Conservation (phyloP, 2,888 invertebrate genomes). For the Pogonocherus hispidulus region DNA sequence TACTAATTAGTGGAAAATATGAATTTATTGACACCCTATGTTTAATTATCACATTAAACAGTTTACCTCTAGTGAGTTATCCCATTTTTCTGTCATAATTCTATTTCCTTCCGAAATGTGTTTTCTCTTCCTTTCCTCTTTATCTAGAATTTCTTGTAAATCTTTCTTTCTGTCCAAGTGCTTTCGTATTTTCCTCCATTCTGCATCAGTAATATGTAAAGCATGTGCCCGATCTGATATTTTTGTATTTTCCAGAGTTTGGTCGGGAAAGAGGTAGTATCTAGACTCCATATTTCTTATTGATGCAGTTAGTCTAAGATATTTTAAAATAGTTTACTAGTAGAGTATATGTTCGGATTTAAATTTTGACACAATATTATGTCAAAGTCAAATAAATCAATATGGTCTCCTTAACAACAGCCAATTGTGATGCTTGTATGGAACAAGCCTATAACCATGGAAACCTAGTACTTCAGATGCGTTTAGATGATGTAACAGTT, state of each 20-base stretch:
- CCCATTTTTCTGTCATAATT: slow-evolving; percentile 68
- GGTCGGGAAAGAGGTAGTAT: slow-evolving; percentile 62
- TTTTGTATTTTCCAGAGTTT: slow-evolving; percentile 60
- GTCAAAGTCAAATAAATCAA: slow-evolving; percentile 17
- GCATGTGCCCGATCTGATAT: slow-evolving; percentile 62
- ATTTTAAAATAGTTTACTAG: too few species aligned
- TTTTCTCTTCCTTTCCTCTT: slow-evolving; percentile 64
- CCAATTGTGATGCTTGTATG: not conserved
- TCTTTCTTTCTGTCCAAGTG: slow-evolving; percentile 61
- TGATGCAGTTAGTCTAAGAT: too few species aligned
- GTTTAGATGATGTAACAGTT: too few species aligned
- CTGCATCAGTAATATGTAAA: slow-evolving; percentile 59
- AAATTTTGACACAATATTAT: slow-evolving; percentile 9
- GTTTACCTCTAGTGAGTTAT: slow-evolving; percentile 66
- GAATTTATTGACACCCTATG: too few species aligned
- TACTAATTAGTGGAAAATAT: too few species aligned
- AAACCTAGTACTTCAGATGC: too few species aligned
- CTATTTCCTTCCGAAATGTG: slow-evolving; percentile 67
- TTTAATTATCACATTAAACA: too few species aligned
- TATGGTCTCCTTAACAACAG: slow-evolving; percentile 1
- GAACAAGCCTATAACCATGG: too few species aligned
- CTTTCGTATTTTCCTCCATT: slow-evolving; percentile 61
- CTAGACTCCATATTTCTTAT: slow-evolving; percentile 61
- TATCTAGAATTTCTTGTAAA: slow-evolving; percentile 59
- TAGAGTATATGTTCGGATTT: not conserved